Percentiles rank a stretch among this genome's conserved stretches.
Evolutionary conservation across 2,888 invertebrate genomes (phyloP).

Genomic region (Deladenus siricidicola): DNA sequence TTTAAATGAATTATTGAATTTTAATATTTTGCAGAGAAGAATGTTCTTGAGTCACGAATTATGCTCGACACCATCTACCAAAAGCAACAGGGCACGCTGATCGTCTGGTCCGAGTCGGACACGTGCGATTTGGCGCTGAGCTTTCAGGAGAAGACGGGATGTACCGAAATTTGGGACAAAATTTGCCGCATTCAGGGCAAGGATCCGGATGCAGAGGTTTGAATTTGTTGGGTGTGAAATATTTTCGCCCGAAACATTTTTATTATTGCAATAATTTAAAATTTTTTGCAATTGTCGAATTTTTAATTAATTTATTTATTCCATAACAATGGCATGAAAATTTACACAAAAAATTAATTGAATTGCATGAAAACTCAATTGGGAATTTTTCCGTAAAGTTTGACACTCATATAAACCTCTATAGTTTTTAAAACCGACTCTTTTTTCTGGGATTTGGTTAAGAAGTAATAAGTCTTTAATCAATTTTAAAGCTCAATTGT

Average conservation of each 20-base stretch:
- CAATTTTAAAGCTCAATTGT: too few relatives aligned
- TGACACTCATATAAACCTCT: too few relatives aligned
- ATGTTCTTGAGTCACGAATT: conserved; percentile 88
- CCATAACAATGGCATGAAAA: too few relatives aligned
- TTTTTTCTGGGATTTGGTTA: too few relatives aligned
- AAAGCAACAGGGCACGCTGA: conserved; percentile 98
- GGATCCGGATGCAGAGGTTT: conserved; percentile 26
- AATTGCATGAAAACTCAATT: too few relatives aligned
- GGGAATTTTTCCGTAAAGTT: too few relatives aligned
- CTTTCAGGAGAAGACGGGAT: conserved; percentile 98
- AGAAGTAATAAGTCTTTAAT: too few relatives aligned
- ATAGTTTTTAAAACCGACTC: too few relatives aligned
- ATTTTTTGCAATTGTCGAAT: too few relatives aligned
- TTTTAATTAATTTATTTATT: too few relatives aligned
- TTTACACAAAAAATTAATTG: too few relatives aligned
- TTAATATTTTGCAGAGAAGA: conserved; percentile 60
- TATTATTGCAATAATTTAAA: background rate
- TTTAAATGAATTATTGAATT: too few relatives aligned
- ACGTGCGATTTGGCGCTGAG: conserved; percentile 97
- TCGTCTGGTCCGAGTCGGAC: conserved; percentile 99
- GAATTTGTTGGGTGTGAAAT: background rate
- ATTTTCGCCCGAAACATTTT: background rate
- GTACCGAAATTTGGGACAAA: conserved; percentile 99
- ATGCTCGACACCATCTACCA: conserved; percentile 97
- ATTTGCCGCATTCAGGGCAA: conserved; percentile 84